Conservation (phyloP, 2,797 vertebrate species). For the Poeciliopsis turneri region DNA sequence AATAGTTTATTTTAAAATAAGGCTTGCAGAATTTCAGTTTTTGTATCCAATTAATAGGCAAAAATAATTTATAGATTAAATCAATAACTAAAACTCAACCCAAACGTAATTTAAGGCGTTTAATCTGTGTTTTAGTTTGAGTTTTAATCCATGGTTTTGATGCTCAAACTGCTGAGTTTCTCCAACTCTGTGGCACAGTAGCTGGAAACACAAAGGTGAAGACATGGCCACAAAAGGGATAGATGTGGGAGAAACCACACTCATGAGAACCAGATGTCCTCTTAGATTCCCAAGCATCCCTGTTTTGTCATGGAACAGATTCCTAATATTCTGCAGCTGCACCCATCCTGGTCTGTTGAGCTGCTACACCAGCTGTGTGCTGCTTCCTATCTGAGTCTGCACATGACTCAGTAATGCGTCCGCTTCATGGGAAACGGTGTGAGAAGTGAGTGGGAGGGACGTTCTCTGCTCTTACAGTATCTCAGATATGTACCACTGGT, state of each 20-base stretch:
- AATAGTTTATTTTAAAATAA: no score
- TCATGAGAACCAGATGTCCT: constrained; percentile 76
- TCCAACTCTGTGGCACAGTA: constrained; percentile 39
- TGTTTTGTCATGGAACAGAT: constrained; percentile 44
- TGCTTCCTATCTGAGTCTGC: constrained; percentile 15
- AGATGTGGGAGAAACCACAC: constrained; percentile 51
- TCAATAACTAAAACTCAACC: no score
- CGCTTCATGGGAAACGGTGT: constrained; percentile 31
- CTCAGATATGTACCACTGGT: neutral
- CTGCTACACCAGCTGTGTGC: constrained; percentile 51
- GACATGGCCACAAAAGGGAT: constrained; percentile 5
- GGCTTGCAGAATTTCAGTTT: no score
- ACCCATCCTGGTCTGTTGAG: constrained; percentile 32
- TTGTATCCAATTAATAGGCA: no score
- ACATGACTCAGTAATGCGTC: constrained; percentile 9
- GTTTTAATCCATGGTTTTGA: constrained; percentile 9
- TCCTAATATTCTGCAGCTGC: constrained; percentile 37
- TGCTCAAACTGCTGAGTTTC: constrained; percentile 25
- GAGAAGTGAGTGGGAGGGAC: constrained; percentile 40
- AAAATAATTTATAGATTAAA: no score
- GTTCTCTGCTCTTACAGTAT: neutral
- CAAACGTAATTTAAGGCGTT: neutral
- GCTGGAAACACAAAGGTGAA: constrained; percentile 21
- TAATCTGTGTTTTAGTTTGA: constrained; percentile 1
- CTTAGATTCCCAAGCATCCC: constrained; percentile 58